phyloP scores from a whole-genome alignment of 2,888 invertebrate genomes.

The Meloe dianella region DNA sequence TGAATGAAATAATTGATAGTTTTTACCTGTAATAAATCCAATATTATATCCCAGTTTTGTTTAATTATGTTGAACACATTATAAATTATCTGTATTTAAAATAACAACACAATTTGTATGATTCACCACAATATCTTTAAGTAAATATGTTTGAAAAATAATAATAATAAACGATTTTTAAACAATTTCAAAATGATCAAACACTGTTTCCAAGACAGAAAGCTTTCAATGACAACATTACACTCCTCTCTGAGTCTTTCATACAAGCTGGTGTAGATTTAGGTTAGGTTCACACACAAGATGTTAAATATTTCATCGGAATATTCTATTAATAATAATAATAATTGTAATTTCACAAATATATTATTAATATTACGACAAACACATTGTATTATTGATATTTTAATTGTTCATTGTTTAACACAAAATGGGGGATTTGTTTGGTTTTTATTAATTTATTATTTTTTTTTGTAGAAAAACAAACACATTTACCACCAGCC shows the following conservation, averaged over 20 bases:
- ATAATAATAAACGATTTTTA: background rate
- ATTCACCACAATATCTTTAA: background rate
- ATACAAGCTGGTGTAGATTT: constrained; percentile 7
- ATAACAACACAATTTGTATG: background rate
- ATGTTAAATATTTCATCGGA: constrained; percentile 2
- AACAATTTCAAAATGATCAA: background rate
- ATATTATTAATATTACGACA: background rate
- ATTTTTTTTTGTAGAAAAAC: background rate
- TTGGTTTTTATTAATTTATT: background rate
- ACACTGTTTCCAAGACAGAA: constrained; percentile 12
- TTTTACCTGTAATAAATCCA: too few species aligned
- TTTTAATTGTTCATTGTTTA: background rate
- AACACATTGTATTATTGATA: background rate
- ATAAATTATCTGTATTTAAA: too few species aligned
- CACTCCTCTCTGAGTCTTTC: constrained; percentile 8
- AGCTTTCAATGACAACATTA: constrained; percentile 11
- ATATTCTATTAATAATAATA: background rate
- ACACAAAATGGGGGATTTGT: background rate
- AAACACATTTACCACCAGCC: constrained; percentile 8
- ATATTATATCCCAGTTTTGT: too few species aligned
- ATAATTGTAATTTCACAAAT: background rate
- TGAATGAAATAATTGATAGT: too few species aligned
- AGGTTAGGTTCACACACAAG: constrained; percentile 9
- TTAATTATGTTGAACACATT: too few species aligned
- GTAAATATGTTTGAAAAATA: background rate